These are phyloP conservation scores for Tinamus guttatus DNA, from an alignment of 2,113 vertebrate genomes.

Conservation along the genomic window DNA sequence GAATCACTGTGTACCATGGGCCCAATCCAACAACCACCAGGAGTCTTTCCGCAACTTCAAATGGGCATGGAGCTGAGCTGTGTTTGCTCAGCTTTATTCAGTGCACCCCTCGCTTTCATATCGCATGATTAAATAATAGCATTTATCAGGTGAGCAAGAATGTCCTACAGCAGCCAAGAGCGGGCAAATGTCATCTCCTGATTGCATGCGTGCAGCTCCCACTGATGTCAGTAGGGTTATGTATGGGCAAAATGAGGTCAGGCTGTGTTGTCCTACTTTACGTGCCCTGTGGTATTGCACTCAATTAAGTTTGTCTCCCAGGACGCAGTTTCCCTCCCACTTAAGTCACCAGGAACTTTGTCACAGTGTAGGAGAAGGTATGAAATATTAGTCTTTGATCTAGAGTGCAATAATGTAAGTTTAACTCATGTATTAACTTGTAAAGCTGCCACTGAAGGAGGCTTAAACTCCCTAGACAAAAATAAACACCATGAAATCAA, in stretches of 20 bases:
- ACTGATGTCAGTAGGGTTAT: constrained; percentile 67
- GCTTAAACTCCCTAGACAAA: neutral
- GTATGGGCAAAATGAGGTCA: constrained; percentile 69
- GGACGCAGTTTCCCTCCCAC: constrained; percentile 51
- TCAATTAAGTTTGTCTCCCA: constrained; percentile 73
- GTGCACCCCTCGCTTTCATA: neutral
- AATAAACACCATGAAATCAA: neutral
- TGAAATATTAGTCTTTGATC: neutral
- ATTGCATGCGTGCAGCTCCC: constrained; percentile 36
- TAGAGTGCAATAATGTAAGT: neutral
- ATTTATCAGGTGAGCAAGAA: constrained; percentile 25
- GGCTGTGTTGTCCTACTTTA: constrained; percentile 66
- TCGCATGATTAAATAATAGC: neutral
- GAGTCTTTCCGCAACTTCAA: constrained; percentile 46
- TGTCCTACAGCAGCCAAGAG: constrained; percentile 41
- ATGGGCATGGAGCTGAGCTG: constrained; percentile 29
- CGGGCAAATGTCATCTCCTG: constrained; percentile 44
- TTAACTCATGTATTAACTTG: neutral
- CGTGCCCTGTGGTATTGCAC: constrained; percentile 63
- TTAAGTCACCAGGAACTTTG: constrained; percentile 62
- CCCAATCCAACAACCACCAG: constrained; percentile 57
- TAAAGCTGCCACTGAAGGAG: neutral
- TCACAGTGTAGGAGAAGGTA: constrained; percentile 23
- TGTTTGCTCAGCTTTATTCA: constrained; percentile 52
- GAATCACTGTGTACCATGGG: constrained; percentile 65